Conservation (phyloP, 2,113 vertebrate species). For the Cairina moschata region DNA sequence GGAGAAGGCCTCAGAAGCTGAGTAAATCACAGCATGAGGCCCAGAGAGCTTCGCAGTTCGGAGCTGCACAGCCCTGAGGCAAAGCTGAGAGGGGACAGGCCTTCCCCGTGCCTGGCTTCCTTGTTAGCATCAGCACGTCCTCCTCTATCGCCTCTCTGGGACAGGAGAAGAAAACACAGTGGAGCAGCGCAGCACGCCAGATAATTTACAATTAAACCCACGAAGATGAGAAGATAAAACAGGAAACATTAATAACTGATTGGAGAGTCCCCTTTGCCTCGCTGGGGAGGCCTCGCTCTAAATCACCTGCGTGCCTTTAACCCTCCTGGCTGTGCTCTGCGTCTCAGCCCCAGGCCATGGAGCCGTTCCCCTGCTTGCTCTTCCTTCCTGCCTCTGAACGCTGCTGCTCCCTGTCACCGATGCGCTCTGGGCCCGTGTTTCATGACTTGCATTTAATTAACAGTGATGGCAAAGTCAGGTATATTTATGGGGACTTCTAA, state of each 20-base stretch:
- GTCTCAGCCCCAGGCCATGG: background rate
- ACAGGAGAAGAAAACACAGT: background rate
- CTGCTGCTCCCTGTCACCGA: background rate
- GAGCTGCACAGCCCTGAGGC: background rate
- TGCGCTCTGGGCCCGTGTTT: background rate
- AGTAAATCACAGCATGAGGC: background rate
- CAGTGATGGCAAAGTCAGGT: constrained; percentile 52
- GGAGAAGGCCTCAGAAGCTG: background rate
- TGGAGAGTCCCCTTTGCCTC: background rate
- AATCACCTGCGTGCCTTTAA: background rate
- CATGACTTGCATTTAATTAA: constrained; percentile 47
- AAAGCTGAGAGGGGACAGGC: background rate
- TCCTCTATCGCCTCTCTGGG: background rate
- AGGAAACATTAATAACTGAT: constrained; percentile 11
- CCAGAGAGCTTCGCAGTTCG: background rate
- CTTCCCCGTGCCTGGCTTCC: background rate
- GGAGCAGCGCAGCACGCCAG: background rate
- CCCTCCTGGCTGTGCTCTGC: background rate
- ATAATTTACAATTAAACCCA: constrained; percentile 36
- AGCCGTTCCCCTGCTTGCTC: background rate
- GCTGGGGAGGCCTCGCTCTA: background rate
- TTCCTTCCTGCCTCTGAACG: background rate
- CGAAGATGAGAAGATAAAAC: background rate
- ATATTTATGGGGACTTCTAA: constrained; percentile 46
- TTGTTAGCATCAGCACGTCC: background rate